Conservation (phyloP, 1,140 invertebrate genomes). For the Drosophila ohnishii region DNA sequence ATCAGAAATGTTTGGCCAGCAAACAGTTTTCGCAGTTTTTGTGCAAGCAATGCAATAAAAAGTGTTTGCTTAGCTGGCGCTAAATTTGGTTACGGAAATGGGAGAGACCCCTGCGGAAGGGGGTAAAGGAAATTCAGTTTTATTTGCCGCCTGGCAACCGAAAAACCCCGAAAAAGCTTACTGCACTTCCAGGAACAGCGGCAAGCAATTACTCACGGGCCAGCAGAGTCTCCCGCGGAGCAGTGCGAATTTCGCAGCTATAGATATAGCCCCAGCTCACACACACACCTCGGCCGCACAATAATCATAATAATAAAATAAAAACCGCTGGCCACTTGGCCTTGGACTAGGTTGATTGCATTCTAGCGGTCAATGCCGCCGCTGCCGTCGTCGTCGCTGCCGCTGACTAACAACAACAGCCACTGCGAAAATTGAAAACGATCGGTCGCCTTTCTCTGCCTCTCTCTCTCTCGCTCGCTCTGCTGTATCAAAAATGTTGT, state of each 20-base stretch:
- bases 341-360: constrained; percentile 83
- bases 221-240: constrained; percentile 20
- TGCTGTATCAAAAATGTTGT: constrained; percentile 25
- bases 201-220: constrained; percentile 51
- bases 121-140: neutral
- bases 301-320: constrained; percentile 60
- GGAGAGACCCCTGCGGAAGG: neutral
- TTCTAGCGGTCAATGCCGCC: constrained; percentile 80
- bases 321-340: constrained; percentile 80
- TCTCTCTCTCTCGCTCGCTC: neutral
- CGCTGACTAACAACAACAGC: constrained; percentile 54
- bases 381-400: constrained; percentile 43
- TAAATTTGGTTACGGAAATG: neutral
- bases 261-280: constrained; percentile 13
- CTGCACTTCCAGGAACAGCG: constrained; percentile 29
- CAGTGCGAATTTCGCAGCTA: constrained; percentile 22
- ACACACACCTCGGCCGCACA: constrained; percentile 41
- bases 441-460: constrained; percentile 43
- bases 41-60: constrained; percentile 40
- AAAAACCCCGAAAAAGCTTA: constrained; percentile 8
- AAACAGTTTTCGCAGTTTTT: constrained; percentile 37
- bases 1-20: constrained; percentile 50
- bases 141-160: constrained; percentile 29
- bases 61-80: constrained; percentile 22
- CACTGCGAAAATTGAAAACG: constrained; percentile 71